These are phyloP conservation scores for Drosophila glabriapex DNA, from an alignment of 2,888 invertebrate genomes.

Conservation along the genomic window DNA sequence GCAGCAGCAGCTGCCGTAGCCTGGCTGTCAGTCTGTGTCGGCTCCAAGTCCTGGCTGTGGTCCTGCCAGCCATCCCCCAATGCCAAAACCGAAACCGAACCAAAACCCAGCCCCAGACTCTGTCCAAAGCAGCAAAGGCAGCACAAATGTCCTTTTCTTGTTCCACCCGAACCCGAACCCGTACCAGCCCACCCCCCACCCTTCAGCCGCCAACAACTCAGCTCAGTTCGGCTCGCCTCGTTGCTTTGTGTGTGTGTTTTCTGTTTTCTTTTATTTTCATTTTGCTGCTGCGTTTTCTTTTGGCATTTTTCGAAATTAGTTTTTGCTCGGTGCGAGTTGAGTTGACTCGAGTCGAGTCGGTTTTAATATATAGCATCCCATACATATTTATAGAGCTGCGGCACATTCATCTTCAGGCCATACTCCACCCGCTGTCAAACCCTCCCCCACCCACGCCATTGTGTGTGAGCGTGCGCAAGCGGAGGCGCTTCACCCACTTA, in stretches of 20 bases:
- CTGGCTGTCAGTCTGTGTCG: conserved; percentile 69
- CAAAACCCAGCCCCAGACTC: conserved; percentile 3
- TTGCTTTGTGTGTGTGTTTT: conserved; percentile 38
- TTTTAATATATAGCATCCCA: conserved; percentile 83
- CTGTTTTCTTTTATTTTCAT: conserved; percentile 68
- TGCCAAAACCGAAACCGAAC: conserved; percentile 19
- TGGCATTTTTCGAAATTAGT: conserved; percentile 83
- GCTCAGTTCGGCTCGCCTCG: conserved; percentile 21
- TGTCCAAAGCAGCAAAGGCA: conserved; percentile 53
- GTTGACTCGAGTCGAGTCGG: conserved; percentile 73
- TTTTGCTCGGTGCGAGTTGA: conserved; percentile 75
- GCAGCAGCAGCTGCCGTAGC: conserved; percentile 59
- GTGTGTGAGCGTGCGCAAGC: conserved; percentile 42
- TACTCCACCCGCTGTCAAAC: conserved; percentile 14
- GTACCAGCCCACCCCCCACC: conserved; percentile 11
- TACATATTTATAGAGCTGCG: conserved; percentile 83
- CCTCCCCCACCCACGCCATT: background rate
- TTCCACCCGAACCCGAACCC: conserved; percentile 41
- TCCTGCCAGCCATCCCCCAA: conserved; percentile 36
- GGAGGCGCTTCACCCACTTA: conserved; percentile 72
- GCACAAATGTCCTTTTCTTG: conserved; percentile 79
- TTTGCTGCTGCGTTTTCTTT: conserved; percentile 78
- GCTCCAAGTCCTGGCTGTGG: conserved; percentile 49
- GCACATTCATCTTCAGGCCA: conserved; percentile 81
- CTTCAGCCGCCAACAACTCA: conserved; percentile 15